A percentile compares a stretch with the other conserved stretches of the same genome.
These are phyloP conservation scores for Rhagologus leucostigma DNA, from an alignment of 2,113 vertebrate genomes.

Conservation along the genomic window DNA sequence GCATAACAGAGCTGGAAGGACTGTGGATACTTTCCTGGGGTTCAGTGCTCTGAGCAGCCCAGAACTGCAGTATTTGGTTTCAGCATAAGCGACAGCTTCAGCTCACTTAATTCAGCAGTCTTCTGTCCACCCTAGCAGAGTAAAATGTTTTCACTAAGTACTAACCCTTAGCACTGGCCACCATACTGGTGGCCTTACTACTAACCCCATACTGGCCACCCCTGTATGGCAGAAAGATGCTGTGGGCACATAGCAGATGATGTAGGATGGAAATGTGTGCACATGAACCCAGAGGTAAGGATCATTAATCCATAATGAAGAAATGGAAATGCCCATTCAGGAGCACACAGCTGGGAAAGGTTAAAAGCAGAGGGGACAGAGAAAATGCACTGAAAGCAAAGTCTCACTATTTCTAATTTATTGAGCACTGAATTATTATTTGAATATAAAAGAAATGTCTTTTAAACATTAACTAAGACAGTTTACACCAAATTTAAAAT, in stretches of 20 bases:
- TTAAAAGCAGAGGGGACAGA: not conserved
- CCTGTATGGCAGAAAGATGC: not conserved
- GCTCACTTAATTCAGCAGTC: not conserved
- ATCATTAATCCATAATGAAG: not conserved
- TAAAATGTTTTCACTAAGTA: not conserved
- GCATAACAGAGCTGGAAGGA: not conserved
- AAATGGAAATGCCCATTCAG: not conserved
- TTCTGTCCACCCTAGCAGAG: not conserved
- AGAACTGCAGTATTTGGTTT: not conserved
- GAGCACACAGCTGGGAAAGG: not conserved
- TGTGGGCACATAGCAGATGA: not conserved
- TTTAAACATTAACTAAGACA: not conserved
- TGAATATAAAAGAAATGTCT: not conserved
- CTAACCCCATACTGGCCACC: too few species aligned
- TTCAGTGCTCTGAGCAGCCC: not conserved
- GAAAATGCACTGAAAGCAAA: not conserved
- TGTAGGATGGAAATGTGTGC: rapidly evolving
- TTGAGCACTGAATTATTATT: not conserved
- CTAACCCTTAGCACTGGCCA: too few species aligned
- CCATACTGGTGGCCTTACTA: too few species aligned
- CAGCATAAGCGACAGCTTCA: rapidly evolving
- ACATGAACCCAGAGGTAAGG: not conserved
- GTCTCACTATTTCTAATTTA: not conserved
- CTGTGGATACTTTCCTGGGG: not conserved
- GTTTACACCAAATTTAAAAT: not conserved